A percentile compares a stretch with the other conserved stretches of the same genome.
phyloP scores from a whole-genome alignment of 2,113 vertebrate species.

The Actenoides hombroni region DNA sequence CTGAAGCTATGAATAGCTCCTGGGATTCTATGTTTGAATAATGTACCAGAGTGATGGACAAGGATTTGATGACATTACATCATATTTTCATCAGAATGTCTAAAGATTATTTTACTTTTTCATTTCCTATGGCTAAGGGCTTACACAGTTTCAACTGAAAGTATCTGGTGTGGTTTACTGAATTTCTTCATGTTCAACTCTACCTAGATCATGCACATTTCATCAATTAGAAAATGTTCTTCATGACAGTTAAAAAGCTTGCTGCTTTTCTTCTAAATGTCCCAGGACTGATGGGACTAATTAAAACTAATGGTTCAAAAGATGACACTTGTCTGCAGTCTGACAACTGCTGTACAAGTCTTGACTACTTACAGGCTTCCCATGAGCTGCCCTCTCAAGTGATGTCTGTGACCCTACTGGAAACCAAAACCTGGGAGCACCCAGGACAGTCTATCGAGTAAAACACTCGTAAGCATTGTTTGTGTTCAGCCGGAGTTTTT shows the following conservation, averaged over 20 bases:
- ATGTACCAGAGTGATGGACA: background rate
- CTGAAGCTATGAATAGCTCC: background rate
- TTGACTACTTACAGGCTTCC: background rate
- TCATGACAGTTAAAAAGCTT: background rate
- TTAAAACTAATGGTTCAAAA: background rate
- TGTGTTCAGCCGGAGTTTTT: background rate
- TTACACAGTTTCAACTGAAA: background rate
- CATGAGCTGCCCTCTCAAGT: too few relatives aligned
- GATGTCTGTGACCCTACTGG: rapidly evolving
- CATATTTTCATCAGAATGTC: rapidly evolving
- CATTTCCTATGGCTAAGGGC: background rate
- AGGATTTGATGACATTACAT: background rate
- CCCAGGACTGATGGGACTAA: background rate
- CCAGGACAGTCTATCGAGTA: rapidly evolving
- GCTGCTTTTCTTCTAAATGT: background rate
- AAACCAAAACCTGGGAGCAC: background rate
- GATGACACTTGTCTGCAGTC: background rate
- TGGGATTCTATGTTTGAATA: background rate
- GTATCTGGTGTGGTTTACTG: background rate
- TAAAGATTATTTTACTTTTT: background rate
- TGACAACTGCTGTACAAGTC: background rate
- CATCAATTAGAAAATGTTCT: background rate
- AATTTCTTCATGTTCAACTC: background rate
- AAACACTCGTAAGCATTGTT: background rate
- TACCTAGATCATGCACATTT: rapidly evolving